phyloP scores from a whole-genome alignment of 35 echinoderm and acorn worm species.

The Heliocidaris tuberculata region DNA sequence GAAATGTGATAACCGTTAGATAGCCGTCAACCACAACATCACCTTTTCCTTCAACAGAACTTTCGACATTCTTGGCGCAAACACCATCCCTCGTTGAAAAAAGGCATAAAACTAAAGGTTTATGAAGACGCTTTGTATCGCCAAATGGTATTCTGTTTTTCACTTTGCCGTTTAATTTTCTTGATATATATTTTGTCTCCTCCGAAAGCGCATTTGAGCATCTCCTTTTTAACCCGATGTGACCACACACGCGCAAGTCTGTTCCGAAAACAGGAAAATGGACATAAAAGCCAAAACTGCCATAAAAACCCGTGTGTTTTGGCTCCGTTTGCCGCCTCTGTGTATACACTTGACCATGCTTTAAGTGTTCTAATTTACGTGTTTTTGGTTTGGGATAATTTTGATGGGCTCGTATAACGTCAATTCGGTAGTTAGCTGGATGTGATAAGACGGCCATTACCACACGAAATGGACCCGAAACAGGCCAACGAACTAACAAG shows the following conservation, averaged over 20 bases:
- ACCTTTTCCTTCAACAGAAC: background rate
- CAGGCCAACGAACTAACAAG: background rate
- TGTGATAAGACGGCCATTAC: constrained; percentile 34
- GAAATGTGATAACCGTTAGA: background rate
- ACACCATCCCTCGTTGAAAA: no score
- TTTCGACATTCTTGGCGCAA: no score
- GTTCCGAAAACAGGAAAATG: constrained; percentile 13
- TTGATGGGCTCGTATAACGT: constrained; percentile 42
- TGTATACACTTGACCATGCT: constrained; percentile 47
- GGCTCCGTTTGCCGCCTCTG: background rate
- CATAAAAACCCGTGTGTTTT: constrained; percentile 43
- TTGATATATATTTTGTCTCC: background rate
- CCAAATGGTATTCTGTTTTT: background rate
- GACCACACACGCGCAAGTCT: constrained; percentile 25
- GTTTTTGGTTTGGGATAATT: constrained; percentile 46
- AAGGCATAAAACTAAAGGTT: no score
- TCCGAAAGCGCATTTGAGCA: background rate
- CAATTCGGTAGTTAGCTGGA: constrained; percentile 23
- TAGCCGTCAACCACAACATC: background rate
- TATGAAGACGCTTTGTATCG: background rate
- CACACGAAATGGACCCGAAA: background rate
- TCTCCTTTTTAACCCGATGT: background rate
- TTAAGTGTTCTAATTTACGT: constrained; percentile 55
- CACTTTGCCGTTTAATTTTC: background rate
- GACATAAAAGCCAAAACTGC: background rate